Evolutionary conservation across 2,113 vertebrate genomes (phyloP).

Genomic region (Meleagris gallopavo): DNA sequence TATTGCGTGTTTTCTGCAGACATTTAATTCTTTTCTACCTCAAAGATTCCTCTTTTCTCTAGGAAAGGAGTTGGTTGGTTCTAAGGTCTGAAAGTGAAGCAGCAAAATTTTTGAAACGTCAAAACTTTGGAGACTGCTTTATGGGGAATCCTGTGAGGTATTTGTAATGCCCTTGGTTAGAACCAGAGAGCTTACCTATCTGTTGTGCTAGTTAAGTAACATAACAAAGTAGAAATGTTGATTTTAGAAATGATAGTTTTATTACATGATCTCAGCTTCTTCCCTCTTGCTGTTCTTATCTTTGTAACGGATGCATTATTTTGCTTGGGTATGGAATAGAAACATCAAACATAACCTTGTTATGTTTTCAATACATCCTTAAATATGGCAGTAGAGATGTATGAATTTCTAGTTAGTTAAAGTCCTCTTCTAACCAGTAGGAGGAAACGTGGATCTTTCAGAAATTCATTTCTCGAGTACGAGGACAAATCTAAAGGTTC

Average conservation of each 20-base stretch:
- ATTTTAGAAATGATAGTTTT: background rate
- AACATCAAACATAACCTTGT: background rate
- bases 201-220: background rate
- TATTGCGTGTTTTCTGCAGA: background rate
- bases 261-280: background rate
- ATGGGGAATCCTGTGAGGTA: background rate
- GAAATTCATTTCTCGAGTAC: background rate
- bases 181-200: background rate
- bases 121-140: background rate
- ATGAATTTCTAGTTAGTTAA: background rate
- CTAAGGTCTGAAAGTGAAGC: background rate
- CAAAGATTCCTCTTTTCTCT: background rate
- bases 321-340: background rate
- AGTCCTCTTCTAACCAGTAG: background rate
- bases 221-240: background rate
- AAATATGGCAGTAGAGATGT: background rate
- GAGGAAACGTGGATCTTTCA: background rate
- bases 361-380: background rate
- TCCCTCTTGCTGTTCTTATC: background rate
- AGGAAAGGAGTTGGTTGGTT: too few relatives aligned
- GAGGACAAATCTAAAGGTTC: conserved; percentile 9
- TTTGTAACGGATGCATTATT: background rate
- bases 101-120: background rate
- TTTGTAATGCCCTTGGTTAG: too few relatives aligned
- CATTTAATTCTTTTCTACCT: background rate